These are phyloP conservation scores for Schizopygopsis malacanthus DNA, from an alignment of 2,797 vertebrate species.

Conservation along the genomic window DNA sequence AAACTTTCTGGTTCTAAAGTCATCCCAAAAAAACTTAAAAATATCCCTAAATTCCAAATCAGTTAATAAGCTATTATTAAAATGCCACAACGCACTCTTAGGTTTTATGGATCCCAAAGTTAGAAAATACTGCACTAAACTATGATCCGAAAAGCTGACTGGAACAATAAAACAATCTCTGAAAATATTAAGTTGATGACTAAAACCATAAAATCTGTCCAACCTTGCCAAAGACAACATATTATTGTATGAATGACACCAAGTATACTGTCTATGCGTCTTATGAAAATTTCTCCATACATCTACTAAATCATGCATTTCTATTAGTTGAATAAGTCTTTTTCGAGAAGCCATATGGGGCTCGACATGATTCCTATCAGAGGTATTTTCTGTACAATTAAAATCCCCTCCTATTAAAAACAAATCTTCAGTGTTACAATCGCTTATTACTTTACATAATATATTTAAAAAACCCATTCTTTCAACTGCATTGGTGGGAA, in stretches of 20 bases:
- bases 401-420: too few relatives aligned
- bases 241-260: not conserved
- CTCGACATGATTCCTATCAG: too few relatives aligned
- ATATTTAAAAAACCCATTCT: too few relatives aligned
- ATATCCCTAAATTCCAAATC: not conserved
- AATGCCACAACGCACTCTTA: not conserved
- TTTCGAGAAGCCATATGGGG: not conserved
- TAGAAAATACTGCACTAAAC: not conserved
- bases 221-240: not conserved
- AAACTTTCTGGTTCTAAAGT: not conserved
- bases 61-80: not conserved
- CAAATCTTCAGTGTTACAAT: too few relatives aligned
- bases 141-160: not conserved
- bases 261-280: not conserved
- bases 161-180: not conserved
- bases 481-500: too few relatives aligned
- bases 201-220: not conserved
- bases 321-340: not conserved
- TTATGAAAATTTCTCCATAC: not conserved
- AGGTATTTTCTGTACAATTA: too few relatives aligned
- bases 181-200: not conserved
- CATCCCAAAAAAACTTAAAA: too few relatives aligned
- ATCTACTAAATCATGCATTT: not conserved
- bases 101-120: not conserved
- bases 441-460: too few relatives aligned